Evolutionary conservation across 2,797 vertebrate species (phyloP), one percentile per base, ranked within the genome.

Genomic region (Helarctos malayanus): DNA sequence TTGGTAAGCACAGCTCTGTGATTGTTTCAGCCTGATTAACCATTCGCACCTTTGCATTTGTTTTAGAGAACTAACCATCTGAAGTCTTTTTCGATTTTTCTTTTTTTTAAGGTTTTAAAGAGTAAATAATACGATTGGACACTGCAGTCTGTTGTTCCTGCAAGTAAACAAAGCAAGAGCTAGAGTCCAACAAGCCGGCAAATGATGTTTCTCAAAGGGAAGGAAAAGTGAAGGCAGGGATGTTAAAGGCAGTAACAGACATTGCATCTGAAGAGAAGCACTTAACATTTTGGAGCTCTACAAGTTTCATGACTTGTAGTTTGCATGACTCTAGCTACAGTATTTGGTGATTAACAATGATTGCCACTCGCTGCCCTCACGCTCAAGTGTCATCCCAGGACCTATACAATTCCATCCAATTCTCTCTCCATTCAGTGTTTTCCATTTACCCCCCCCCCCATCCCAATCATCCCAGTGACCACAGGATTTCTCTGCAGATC

Each of bases 1-100:
- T 3, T 95, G 86, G 90, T 95, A 96, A 87, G 76, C 61, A 94
- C 61, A 96, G 97, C 89, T 54, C 95, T 91, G 68, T 3, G 25
- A 81, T 29, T 96, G 75, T 82, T 81, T 97, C 90, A 89, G 80
- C 81, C 97, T 95, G 97, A 89, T 96, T 97, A 97, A 84, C 25
- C 96, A 65, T 68, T 90, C 91, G 52, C 57, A 96, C 93, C 93
- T 97, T 68, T 69, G 57, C 69, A 16, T 83, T 92, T 68, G 61
- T 59, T 88, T 91, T 59, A 38, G 75, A 95, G 94, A 95, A 75
- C 68, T 57, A 88, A 78, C 82, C 89, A 92, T 85, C 86, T 93
- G 80, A 45, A 89, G 68, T 38, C 89, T 59, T 38, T 29, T n/a
- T 11, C 41, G 4, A n/a, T 23, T 52, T 29, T 41, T 52, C 57